Conservation (phyloP, 2,113 vertebrate species). For the Scophthalmus maximus region DNA sequence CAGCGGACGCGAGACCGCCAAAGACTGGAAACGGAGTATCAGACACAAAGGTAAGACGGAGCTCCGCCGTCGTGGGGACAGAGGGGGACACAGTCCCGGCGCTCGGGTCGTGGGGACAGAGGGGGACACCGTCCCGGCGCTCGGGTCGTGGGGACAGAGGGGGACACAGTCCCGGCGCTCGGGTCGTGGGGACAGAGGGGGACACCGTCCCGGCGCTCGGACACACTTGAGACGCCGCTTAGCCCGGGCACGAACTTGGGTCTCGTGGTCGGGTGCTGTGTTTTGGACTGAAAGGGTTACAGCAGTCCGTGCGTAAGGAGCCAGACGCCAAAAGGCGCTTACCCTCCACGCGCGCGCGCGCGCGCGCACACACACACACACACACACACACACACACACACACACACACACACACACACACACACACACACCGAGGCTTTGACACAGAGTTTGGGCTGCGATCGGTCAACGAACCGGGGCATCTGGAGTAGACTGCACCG, state of each 20-base stretch:
- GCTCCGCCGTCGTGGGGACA: neutral
- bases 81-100: too few species aligned
- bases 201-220: neutral
- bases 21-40: slow-evolving; percentile 98
- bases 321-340: slow-evolving; percentile 66
- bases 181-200: neutral
- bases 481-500: slow-evolving; percentile 45
- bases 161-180: neutral
- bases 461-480: slow-evolving; percentile 37
- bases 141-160: neutral
- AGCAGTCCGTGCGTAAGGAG: slow-evolving; percentile 70
- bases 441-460: slow-evolving; percentile 59
- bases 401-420: too few species aligned
- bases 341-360: too few species aligned
- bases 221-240: slow-evolving; percentile 32
- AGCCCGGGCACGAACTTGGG: slow-evolving; percentile 40
- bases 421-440: slow-evolving; percentile 48
- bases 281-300: slow-evolving; percentile 82
- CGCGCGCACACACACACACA: too few species aligned
- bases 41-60: slow-evolving; percentile 92
- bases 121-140: too few species aligned
- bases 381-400: too few species aligned
- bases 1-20: slow-evolving; percentile 97
- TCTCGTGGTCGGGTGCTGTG: slow-evolving; percentile 45
- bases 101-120: too few species aligned